These are phyloP conservation scores for Caenorhabditis parvicauda DNA, from an alignment of 2,888 invertebrate genomes.

Conservation along the genomic window DNA sequence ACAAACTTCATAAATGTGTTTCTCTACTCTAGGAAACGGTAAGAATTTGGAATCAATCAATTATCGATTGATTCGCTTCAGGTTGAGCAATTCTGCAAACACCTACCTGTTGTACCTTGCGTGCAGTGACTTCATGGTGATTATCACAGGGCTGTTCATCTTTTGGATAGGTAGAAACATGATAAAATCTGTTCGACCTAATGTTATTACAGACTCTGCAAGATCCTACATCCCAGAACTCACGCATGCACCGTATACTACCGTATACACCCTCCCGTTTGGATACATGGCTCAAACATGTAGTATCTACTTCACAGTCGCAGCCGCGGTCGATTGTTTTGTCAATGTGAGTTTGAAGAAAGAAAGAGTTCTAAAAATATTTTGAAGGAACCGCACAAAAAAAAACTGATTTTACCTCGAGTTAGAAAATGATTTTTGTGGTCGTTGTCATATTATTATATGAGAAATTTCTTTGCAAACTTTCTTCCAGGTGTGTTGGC, in stretches of 20 bases:
- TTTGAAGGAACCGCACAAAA: not conserved
- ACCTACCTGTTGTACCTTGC: conserved; percentile 60
- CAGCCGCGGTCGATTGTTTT: conserved; percentile 62
- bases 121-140: conserved; percentile 60
- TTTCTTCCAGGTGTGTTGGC: conserved; percentile 53
- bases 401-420: not conserved
- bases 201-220: conserved; percentile 23
- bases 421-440: not conserved
- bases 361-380: not conserved
- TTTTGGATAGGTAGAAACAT: conserved; percentile 58
- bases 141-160: conserved; percentile 61
- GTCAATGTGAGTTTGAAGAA: conserved; percentile 45
- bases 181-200: not conserved
- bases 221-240: conserved; percentile 55
- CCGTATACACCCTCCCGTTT: conserved; percentile 60
- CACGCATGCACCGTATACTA: conserved; percentile 56
- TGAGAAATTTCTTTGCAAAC: no score
- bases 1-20: conserved; percentile 61
- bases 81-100: conserved; percentile 52
- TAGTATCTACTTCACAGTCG: conserved; percentile 62
- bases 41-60: not conserved
- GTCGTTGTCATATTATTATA: not conserved
- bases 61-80: conserved; percentile 7
- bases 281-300: conserved; percentile 63
- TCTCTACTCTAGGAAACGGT: conserved; percentile 55